Evolutionary conservation across 2,888 invertebrate genomes (phyloP).

Genomic region (Tuta absoluta): DNA sequence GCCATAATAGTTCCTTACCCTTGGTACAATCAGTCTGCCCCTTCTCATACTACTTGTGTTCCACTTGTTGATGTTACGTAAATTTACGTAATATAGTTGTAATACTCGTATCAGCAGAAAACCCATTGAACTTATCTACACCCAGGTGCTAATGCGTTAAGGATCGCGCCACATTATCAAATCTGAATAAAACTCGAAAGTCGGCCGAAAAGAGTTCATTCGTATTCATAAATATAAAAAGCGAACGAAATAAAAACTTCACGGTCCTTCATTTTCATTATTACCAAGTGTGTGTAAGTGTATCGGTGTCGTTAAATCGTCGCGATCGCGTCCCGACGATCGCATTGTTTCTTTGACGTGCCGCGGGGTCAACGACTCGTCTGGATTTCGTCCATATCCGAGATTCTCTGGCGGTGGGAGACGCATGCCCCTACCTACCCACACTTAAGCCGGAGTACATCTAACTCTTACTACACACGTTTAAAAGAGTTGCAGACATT

Average conservation of each 20-base stretch:
- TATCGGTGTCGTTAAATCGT: constrained; percentile 42
- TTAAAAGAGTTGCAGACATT: constrained; percentile 5
- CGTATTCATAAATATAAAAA: constrained; percentile 27
- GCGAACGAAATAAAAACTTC: constrained; percentile 28
- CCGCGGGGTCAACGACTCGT: constrained; percentile 76
- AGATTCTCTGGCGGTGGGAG: constrained; percentile 49
- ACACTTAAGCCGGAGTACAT: not conserved
- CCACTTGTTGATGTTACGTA: no score
- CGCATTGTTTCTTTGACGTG: constrained; percentile 77
- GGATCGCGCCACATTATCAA: not conserved
- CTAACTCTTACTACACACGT: not conserved
- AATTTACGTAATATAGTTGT: not conserved
- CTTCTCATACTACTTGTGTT: no score
- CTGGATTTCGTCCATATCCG: constrained; percentile 75
- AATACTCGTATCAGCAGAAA: not conserved
- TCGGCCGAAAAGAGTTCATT: constrained; percentile 32
- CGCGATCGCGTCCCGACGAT: constrained; percentile 46
- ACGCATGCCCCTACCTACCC: constrained; percentile 38
- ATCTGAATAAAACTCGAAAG: constrained; percentile 28
- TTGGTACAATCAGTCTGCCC: no score
- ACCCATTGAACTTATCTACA: not conserved
- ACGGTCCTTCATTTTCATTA: constrained; percentile 36
- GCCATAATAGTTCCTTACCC: no score
- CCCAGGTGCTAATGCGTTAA: not conserved
- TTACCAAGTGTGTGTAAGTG: constrained; percentile 37